These are phyloP conservation scores for Anoplolepis gracilipes DNA, from an alignment of 1,140 invertebrate species.

Conservation along the genomic window DNA sequence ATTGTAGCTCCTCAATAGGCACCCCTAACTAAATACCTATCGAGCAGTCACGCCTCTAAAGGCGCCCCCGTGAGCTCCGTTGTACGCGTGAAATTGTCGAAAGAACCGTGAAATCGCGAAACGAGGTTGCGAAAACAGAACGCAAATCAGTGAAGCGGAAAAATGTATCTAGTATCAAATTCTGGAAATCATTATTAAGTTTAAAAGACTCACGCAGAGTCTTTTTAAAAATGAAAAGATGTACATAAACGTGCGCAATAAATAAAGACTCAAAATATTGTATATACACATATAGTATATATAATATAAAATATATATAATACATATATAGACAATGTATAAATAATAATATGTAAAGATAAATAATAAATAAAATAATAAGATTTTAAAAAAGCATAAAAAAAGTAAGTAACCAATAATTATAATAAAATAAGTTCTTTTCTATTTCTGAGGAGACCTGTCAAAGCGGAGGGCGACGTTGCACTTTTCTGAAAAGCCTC, in stretches of 20 bases:
- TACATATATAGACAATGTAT: too few relatives aligned
- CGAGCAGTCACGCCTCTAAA: conserved; percentile 59
- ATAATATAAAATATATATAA: too few relatives aligned
- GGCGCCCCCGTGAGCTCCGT: conserved; percentile 17
- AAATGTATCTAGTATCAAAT: background rate
- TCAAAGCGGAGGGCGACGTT: background rate
- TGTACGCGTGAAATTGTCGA: conserved; percentile 52
- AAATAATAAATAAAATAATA: conserved; percentile 1
- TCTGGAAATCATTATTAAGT: background rate
- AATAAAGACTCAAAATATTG: too few relatives aligned
- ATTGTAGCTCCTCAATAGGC: conserved; percentile 75
- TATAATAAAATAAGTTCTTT: conserved; percentile 5
- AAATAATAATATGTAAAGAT: too few relatives aligned
- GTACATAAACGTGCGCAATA: too few relatives aligned
- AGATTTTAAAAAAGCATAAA: background rate
- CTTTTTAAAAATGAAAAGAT: too few relatives aligned
- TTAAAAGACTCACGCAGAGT: background rate
- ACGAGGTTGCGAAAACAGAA: conserved; percentile 21
- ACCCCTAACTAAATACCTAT: conserved; percentile 75
- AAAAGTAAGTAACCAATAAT: background rate
- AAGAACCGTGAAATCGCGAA: conserved; percentile 50
- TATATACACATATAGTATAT: too few relatives aligned
- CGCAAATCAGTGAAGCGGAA: background rate
- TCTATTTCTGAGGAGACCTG: background rate
- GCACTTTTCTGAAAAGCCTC: conserved; percentile 24